These are phyloP conservation scores for Aplysia californica DNA, from an alignment of 1,140 invertebrate species.

Conservation along the genomic window DNA sequence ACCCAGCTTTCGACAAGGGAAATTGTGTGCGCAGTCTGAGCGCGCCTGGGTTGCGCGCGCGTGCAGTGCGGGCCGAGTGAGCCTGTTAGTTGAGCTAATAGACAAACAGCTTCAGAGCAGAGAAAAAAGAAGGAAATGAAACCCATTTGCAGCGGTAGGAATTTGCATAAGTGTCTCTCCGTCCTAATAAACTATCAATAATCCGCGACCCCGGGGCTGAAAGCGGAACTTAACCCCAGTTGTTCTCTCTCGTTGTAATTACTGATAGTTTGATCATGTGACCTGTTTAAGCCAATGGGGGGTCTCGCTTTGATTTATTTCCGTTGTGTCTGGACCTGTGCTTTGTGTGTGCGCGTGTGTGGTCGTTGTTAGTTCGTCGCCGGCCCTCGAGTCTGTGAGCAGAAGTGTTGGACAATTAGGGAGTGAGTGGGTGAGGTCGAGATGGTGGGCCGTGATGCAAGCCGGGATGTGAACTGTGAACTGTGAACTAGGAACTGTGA, in stretches of 20 bases:
- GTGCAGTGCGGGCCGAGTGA: conserved; percentile 11
- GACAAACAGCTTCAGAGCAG: conserved; percentile 17
- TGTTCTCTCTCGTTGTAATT: conserved; percentile 11
- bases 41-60: background rate
- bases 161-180: conserved; percentile 29
- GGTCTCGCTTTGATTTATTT: too few relatives aligned
- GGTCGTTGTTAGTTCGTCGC: too few relatives aligned
- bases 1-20: conserved; percentile 18
- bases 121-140: conserved; percentile 24
- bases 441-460: too few relatives aligned
- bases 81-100: conserved; percentile 13
- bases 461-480: too few relatives aligned
- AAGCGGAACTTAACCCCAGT: conserved; percentile 12
- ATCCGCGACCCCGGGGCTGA: conserved; percentile 10
- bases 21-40: conserved; percentile 21
- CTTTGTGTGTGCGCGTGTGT: too few relatives aligned
- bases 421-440: too few relatives aligned
- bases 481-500: too few relatives aligned
- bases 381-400: too few relatives aligned
- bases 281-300: too few relatives aligned
- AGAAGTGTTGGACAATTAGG: too few relatives aligned
- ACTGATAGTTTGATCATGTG: conserved; percentile 18
- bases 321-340: too few relatives aligned
- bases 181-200: conserved; percentile 24
- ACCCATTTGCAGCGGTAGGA: conserved; percentile 16